Evolutionary conservation across 2,797 vertebrate genomes (phyloP).

Genomic region (Synaphobranchus kaupii): DNA sequence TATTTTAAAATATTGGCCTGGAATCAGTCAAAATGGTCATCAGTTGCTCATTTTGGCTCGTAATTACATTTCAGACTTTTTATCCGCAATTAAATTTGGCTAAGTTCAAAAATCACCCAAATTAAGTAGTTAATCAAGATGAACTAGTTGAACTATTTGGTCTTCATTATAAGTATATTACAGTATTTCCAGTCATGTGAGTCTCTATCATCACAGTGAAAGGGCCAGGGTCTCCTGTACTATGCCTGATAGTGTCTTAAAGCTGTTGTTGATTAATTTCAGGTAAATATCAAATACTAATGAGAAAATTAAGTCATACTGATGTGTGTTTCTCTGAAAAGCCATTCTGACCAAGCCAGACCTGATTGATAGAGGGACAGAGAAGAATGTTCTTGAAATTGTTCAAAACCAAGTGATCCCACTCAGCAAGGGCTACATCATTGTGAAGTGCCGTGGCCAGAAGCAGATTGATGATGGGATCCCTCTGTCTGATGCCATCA

Average conservation of each 20-base stretch:
- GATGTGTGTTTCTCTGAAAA: conserved; percentile 27
- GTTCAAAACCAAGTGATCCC: conserved; percentile 63
- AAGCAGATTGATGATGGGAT: conserved; percentile 69
- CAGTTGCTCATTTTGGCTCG: no score
- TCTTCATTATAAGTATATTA: no score
- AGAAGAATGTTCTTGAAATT: conserved; percentile 63
- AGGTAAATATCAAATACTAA: background rate
- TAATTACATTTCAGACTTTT: no score
- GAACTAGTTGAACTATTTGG: no score
- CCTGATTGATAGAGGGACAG: conserved; percentile 74
- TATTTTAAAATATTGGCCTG: no score
- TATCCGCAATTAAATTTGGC: no score
- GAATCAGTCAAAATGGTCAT: no score
- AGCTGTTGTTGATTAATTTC: background rate
- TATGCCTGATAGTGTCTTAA: background rate
- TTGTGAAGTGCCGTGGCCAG: conserved; percentile 79
- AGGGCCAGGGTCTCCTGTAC: no score
- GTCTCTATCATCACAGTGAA: no score
- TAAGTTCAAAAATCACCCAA: no score
- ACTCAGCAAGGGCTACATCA: conserved; percentile 80
- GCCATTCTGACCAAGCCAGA: conserved; percentile 80
- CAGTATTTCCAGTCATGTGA: no score
- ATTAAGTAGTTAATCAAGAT: no score
- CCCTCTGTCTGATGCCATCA: conserved; percentile 63
- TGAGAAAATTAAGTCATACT: background rate